A percentile compares a stretch with the other conserved stretches of the same genome.
These are phyloP conservation scores for Phragmatobia fuliginosa DNA, from an alignment of 2,888 invertebrate species.

Conservation along the genomic window DNA sequence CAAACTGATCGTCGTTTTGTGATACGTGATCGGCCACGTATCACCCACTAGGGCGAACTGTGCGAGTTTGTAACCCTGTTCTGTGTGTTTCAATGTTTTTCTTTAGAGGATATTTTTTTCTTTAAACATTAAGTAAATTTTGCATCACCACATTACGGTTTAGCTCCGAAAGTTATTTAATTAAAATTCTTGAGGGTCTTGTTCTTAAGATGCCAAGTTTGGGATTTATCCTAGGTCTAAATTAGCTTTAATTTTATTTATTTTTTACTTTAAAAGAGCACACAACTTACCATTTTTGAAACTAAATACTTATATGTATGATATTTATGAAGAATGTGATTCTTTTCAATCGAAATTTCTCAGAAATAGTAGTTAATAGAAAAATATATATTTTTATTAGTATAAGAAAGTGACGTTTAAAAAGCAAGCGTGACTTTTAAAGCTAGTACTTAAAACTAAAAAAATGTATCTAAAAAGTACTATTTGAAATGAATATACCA, in stretches of 20 bases:
- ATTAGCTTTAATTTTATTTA: too few relatives aligned
- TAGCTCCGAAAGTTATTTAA: neutral
- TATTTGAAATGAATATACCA: too few relatives aligned
- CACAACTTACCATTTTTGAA: too few relatives aligned
- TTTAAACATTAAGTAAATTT: neutral
- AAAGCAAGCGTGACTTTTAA: too few relatives aligned
- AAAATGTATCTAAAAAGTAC: too few relatives aligned
- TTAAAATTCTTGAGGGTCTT: neutral
- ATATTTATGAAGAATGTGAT: too few relatives aligned
- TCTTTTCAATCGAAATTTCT: too few relatives aligned
- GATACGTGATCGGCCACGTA: slow-evolving; percentile 35
- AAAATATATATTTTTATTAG: too few relatives aligned
- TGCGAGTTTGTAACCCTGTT: neutral
- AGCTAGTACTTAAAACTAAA: too few relatives aligned
- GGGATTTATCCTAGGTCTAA: neutral
- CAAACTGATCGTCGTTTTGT: slow-evolving; percentile 40
- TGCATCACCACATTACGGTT: neutral
- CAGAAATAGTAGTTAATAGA: neutral
- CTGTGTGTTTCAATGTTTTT: neutral
- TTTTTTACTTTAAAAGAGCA: too few relatives aligned
- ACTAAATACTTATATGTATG: too few relatives aligned
- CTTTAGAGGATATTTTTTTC: neutral
- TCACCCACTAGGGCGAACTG: slow-evolving; percentile 1
- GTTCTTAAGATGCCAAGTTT: neutral
- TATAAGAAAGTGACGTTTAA: too few relatives aligned